A percentile compares a stretch with the other conserved stretches of the same genome.
Evolutionary conservation across 2,113 vertebrate genomes (phyloP).

Genomic region (Sylvia atricapilla): DNA sequence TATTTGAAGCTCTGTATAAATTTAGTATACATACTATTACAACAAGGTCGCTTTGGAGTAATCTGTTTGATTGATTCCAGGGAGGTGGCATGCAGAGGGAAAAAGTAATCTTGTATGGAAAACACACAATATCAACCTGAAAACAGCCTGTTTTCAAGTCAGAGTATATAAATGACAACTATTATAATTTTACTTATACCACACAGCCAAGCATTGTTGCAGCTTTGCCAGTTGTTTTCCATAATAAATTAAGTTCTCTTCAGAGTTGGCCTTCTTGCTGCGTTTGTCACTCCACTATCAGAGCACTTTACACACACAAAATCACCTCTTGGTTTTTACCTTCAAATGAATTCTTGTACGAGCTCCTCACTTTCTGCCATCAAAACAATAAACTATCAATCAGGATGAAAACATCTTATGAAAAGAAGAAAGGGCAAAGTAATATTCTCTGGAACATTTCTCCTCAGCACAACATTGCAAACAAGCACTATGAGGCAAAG

Average conservation of each 20-base stretch:
- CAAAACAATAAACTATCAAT: background rate
- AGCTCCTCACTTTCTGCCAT: background rate
- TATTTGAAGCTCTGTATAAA: slow-evolving; percentile 5
- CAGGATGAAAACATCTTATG: background rate
- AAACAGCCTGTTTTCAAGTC: background rate
- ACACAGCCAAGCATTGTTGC: background rate
- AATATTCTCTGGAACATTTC: background rate
- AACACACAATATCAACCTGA: background rate
- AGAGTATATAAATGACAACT: background rate
- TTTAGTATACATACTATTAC: slow-evolving; percentile 9
- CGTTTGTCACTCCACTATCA: background rate
- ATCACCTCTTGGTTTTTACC: background rate
- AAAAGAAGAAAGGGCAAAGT: background rate
- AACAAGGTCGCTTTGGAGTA: slow-evolving; percentile 30
- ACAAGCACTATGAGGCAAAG: background rate
- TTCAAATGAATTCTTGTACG: background rate
- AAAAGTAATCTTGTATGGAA: slow-evolving; percentile 2
- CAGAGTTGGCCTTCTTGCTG: background rate
- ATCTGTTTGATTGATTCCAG: slow-evolving; percentile 13
- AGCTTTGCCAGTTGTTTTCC: background rate
- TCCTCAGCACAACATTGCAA: background rate
- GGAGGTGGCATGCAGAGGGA: background rate
- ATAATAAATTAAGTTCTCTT: background rate
- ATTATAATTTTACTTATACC: background rate
- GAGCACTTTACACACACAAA: background rate